phyloP scores from a whole-genome alignment of 2,113 vertebrate genomes.

The Crocuta crocuta region DNA sequence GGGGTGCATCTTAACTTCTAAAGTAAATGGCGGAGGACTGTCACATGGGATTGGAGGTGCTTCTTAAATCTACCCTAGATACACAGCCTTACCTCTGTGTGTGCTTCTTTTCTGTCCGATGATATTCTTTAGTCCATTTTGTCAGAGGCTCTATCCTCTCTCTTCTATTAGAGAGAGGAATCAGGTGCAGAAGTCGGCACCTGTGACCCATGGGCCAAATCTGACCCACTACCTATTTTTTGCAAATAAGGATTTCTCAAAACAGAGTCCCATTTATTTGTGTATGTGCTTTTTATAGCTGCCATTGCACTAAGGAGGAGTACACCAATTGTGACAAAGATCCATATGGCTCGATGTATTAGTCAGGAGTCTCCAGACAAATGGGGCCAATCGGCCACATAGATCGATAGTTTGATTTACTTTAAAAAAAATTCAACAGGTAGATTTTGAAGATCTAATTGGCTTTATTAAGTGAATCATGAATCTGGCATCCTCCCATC shows the following conservation, averaged over 20 bases:
- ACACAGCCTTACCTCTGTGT: not conserved
- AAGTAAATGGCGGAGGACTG: not conserved
- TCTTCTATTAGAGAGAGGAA: not conserved
- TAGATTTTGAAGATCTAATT: not conserved
- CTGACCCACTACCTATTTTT: not conserved
- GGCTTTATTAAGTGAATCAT: not conserved
- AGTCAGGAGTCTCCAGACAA: not conserved
- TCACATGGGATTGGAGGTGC: not conserved
- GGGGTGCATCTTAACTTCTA: not conserved
- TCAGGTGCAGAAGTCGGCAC: not conserved
- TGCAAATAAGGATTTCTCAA: not conserved
- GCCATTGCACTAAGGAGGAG: not conserved
- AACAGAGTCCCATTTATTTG: not conserved
- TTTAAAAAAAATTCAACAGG: not conserved
- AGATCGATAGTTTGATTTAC: not conserved
- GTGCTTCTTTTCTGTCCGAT: not conserved
- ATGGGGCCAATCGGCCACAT: not conserved
- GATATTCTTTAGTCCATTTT: not conserved
- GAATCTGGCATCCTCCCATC: not conserved
- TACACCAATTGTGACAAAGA: not conserved
- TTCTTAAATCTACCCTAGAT: not conserved
- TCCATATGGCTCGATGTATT: not conserved
- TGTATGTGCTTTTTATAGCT: not conserved
- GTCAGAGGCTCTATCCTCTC: not conserved
- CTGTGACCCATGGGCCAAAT: not conserved